Evolutionary conservation across 1,140 invertebrate genomes (phyloP).

Genomic region (Pomacea maculata): DNA sequence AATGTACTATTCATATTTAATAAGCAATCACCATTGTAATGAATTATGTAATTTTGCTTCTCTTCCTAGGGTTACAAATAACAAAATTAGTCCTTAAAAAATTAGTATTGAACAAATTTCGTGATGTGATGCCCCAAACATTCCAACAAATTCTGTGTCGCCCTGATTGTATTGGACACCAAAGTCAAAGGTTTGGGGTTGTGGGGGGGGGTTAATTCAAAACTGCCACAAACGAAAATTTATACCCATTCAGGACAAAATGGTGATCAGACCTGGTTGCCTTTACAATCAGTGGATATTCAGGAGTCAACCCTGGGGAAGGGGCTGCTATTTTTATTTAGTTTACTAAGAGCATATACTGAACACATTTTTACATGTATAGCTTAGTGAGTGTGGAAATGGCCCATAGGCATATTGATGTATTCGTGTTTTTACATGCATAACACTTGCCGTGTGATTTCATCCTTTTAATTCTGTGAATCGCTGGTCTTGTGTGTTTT

Average conservation of each 20-base stretch:
- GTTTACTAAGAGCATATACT: not conserved
- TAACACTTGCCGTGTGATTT: not conserved
- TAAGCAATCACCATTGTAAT: not conserved
- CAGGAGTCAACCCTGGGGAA: no score
- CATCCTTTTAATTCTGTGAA: not conserved
- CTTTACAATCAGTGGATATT: no score
- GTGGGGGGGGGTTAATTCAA: no score
- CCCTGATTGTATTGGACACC: no score
- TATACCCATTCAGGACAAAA: no score
- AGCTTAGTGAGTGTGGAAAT: conserved; percentile 12
- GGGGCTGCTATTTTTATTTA: no score
- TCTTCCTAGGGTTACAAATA: not conserved
- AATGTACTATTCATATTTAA: conserved; percentile 1
- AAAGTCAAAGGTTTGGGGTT: no score
- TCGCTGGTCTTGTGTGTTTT: not conserved
- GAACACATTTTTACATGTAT: conserved; percentile 15
- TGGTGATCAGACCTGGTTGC: no score
- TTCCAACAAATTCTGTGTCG: conserved; percentile 1
- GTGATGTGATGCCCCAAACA: not conserved
- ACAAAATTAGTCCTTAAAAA: no score
- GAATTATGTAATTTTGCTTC: not conserved
- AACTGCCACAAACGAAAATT: no score
- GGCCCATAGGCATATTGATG: not conserved
- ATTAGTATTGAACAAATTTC: no score
- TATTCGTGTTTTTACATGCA: not conserved